Percentiles rank a stretch among this genome's conserved stretches.
Conservation (phyloP, 2,797 vertebrate genomes). For the Notolepis coatsorum region DNA sequence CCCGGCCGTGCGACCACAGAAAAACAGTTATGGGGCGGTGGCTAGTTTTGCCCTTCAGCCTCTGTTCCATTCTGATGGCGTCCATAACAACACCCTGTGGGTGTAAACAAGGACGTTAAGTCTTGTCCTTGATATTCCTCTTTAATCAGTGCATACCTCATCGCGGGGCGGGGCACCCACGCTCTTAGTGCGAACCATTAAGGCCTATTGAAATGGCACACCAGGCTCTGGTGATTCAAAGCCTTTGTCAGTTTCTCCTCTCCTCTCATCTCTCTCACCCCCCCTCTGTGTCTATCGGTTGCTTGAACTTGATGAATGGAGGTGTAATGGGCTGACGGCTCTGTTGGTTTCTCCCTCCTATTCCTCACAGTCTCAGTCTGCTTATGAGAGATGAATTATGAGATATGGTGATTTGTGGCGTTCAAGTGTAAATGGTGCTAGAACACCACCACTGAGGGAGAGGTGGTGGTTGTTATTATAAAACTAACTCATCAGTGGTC, state of each 20-base stretch:
- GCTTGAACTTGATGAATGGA: constrained; percentile 17
- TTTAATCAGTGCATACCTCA: constrained; percentile 4
- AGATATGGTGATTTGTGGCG: too few species aligned
- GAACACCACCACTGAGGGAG: too few species aligned
- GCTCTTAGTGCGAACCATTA: constrained; percentile 4
- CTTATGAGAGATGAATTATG: background rate
- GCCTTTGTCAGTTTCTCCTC: background rate
- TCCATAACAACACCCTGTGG: background rate
- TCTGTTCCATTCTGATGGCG: background rate
- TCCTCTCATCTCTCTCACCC: background rate
- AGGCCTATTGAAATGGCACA: background rate
- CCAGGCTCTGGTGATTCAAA: background rate
- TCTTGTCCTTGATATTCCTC: background rate
- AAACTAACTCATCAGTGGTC: too few species aligned
- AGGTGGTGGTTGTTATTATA: too few species aligned
- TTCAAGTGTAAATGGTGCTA: too few species aligned
- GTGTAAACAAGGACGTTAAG: constrained; percentile 19
- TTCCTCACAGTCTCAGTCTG: constrained; percentile 1
- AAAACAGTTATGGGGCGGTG: background rate
- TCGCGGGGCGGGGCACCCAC: background rate
- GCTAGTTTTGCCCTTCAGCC: background rate
- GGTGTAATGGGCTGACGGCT: background rate
- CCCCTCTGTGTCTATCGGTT: too few species aligned
- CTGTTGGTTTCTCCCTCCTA: background rate
- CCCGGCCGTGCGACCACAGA: background rate